phyloP scores from a whole-genome alignment of 2,113 vertebrate genomes.

The Perognathus longimembris region DNA sequence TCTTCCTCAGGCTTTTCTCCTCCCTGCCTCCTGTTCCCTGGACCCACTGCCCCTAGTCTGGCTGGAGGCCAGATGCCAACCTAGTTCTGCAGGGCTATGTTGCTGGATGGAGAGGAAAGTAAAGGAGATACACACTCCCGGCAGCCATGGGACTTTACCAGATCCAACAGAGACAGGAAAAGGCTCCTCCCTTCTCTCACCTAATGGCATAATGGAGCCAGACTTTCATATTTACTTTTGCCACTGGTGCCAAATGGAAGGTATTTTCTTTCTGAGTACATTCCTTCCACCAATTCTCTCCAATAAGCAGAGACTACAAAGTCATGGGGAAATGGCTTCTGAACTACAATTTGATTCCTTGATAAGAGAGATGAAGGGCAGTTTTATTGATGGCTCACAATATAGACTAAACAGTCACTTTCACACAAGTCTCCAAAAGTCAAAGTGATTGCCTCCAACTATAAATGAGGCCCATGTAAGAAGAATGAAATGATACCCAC shows the following conservation, averaged over 20 bases:
- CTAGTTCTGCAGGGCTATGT: background rate
- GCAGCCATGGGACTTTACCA: background rate
- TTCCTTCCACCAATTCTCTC: background rate
- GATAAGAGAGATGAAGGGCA: background rate
- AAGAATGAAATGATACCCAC: background rate
- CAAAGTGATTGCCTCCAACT: background rate
- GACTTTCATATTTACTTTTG: background rate
- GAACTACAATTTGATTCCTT: background rate
- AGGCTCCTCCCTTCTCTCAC: background rate
- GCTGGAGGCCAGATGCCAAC: background rate
- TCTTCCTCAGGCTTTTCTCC: background rate
- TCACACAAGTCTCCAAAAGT: background rate
- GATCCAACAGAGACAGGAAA: background rate
- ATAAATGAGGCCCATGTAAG: background rate
- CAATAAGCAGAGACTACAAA: background rate
- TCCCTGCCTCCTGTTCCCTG: background rate
- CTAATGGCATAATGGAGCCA: background rate
- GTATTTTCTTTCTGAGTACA: background rate
- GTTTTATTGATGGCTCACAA: background rate
- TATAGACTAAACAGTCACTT: background rate
- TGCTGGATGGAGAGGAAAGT: background rate
- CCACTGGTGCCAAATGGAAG: background rate
- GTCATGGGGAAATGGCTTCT: background rate
- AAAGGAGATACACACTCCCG: background rate
- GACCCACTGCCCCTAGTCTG: background rate